These are phyloP conservation scores for Ctenicera cuprea DNA, from an alignment of 2,888 invertebrate genomes.

Conservation along the genomic window DNA sequence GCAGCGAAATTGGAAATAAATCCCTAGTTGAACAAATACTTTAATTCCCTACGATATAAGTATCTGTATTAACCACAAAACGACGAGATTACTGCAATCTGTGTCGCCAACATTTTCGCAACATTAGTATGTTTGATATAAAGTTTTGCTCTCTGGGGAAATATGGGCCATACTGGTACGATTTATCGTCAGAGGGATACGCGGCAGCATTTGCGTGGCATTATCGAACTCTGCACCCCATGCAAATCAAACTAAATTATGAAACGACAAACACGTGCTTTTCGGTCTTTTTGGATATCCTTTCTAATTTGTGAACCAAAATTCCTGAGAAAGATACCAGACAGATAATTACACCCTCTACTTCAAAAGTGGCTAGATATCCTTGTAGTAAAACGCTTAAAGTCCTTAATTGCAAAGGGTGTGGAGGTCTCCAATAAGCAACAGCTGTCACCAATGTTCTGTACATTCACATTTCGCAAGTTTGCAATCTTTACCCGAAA, in stretches of 20 bases:
- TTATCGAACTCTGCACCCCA: slow-evolving; percentile 20
- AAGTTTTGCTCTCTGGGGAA: slow-evolving; percentile 37
- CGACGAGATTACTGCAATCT: slow-evolving; percentile 38
- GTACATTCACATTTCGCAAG: not conserved
- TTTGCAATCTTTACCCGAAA: not conserved
- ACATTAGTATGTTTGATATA: slow-evolving; percentile 37
- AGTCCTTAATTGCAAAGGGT: slow-evolving; percentile 4
- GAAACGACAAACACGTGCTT: slow-evolving; percentile 10
- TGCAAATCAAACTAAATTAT: slow-evolving; percentile 21
- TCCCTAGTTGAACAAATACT: slow-evolving; percentile 25
- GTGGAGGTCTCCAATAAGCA: slow-evolving; percentile 20
- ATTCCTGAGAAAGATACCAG: slow-evolving; percentile 5
- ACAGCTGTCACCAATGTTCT: slow-evolving; percentile 14
- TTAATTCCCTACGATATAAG: slow-evolving; percentile 24
- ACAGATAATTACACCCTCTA: slow-evolving; percentile 6
- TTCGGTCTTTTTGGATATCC: not conserved
- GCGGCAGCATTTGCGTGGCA: slow-evolving; percentile 22
- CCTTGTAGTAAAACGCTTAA: not conserved
- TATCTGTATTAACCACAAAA: slow-evolving; percentile 31
- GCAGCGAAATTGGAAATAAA: slow-evolving; percentile 31
- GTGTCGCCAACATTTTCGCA: slow-evolving; percentile 29
- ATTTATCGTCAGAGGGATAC: slow-evolving; percentile 4
- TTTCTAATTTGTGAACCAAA: not conserved
- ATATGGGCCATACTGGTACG: slow-evolving; percentile 29
- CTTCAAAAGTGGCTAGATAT: slow-evolving; percentile 1